phyloP scores from a whole-genome alignment of 2,113 vertebrate species.

The Coptodon rendalli region DNA sequence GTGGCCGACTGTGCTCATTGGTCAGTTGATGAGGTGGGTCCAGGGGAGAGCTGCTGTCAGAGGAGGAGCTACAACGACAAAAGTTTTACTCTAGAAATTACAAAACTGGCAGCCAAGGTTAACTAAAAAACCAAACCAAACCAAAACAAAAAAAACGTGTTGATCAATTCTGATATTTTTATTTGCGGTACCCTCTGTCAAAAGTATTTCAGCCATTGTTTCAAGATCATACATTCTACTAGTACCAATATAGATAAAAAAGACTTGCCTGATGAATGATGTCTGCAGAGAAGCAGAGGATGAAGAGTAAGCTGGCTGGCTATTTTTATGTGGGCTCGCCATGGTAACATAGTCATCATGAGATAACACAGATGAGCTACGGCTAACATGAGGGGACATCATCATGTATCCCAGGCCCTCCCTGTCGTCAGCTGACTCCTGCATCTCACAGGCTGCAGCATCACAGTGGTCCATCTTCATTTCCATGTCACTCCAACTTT shows the following conservation, averaged over 20 bases:
- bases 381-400: constrained; percentile 48
- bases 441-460: background rate
- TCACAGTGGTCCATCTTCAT: background rate
- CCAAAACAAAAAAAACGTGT: accelerated
- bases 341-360: constrained; percentile 52
- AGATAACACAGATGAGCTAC: background rate
- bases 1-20: background rate
- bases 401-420: constrained; percentile 37
- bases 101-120: accelerated
- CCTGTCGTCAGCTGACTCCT: background rate
- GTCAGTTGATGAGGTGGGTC: background rate
- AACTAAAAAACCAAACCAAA: background rate
- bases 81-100: background rate
- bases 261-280: constrained; percentile 22
- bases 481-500: constrained; percentile 16
- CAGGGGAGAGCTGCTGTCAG: background rate
- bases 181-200: background rate
- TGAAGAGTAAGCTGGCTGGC: background rate
- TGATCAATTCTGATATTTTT: background rate
- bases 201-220: background rate
- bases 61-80: background rate
- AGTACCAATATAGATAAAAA: background rate
- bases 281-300: background rate
- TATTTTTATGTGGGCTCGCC: constrained; percentile 40
- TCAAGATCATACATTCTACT: accelerated